Conservation (phyloP, 2,888 invertebrate species). For the Boloria euphrosyne region DNA sequence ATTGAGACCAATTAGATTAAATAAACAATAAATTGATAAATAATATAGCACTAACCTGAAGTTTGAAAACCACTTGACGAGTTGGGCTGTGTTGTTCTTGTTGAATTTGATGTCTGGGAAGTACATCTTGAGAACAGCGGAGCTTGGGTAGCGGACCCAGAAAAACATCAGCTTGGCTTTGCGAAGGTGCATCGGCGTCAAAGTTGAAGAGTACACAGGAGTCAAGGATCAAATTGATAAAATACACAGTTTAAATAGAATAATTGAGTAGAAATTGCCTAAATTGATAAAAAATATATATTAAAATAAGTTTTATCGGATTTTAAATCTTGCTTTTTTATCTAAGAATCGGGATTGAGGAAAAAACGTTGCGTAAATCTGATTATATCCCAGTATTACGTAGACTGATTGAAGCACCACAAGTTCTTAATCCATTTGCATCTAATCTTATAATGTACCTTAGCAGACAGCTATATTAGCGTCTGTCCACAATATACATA, state of each 20-base stretch:
- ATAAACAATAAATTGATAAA: constrained; percentile 28
- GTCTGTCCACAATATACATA: constrained; percentile 22
- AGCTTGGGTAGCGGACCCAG: constrained; percentile 99
- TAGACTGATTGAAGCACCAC: constrained; percentile 74
- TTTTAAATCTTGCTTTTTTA: constrained; percentile 9
- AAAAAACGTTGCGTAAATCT: constrained; percentile 52
- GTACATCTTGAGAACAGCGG: constrained; percentile 99
- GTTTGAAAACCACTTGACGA: constrained; percentile 99
- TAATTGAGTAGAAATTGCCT: constrained; percentile 5
- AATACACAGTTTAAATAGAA: background rate
- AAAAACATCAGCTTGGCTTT: constrained; percentile 99
- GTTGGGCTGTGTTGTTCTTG: constrained; percentile 99
- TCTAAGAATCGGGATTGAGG: constrained; percentile 42
- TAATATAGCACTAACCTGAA: constrained; percentile 91
- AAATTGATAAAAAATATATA: background rate
- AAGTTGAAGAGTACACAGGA: constrained; percentile 95
- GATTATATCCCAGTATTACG: constrained; percentile 63
- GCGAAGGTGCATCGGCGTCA: constrained; percentile 99
- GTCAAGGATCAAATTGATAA: constrained; percentile 85
- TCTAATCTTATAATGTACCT: constrained; percentile 80
- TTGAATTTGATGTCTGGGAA: constrained; percentile 99
- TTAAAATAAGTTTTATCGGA: constrained; percentile 2
- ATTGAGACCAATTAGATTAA: constrained; percentile 17
- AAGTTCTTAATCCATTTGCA: constrained; percentile 78
- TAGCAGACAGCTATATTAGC: constrained; percentile 52